These are phyloP conservation scores for Microtus ochrogaster DNA, from an alignment of 2,113 vertebrate genomes.

Conservation along the genomic window DNA sequence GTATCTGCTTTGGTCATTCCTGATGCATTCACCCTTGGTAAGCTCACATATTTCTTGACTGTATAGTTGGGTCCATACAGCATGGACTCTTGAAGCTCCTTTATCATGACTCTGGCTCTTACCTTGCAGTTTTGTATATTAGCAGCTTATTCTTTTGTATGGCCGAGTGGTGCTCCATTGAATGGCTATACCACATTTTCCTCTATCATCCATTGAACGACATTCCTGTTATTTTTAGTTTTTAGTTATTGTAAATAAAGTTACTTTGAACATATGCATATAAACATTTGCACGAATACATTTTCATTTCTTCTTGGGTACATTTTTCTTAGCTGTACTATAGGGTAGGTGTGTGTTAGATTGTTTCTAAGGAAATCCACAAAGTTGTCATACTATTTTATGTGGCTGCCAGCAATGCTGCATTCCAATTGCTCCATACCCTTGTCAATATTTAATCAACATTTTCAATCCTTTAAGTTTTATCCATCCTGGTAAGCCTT, in stretches of 20 bases:
- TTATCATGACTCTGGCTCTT: background rate
- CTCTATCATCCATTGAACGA: background rate
- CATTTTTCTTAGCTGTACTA: background rate
- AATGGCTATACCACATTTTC: background rate
- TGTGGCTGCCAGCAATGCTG: background rate
- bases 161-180: background rate
- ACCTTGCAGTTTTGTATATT: background rate
- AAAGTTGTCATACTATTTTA: background rate
- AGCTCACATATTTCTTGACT: background rate
- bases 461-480: background rate
- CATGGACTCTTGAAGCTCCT: background rate
- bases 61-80: background rate
- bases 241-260: background rate
- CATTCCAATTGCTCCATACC: background rate
- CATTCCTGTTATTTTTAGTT: background rate
- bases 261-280: background rate
- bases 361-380: background rate
- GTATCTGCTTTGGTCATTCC: background rate
- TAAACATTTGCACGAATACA: background rate
- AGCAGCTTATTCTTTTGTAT: background rate
- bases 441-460: background rate
- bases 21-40: background rate
- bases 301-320: background rate
- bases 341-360: background rate
- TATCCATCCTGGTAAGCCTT: background rate